These are phyloP conservation scores for Uromys caudimaculatus DNA, from an alignment of 2,797 vertebrate genomes.

Conservation along the genomic window DNA sequence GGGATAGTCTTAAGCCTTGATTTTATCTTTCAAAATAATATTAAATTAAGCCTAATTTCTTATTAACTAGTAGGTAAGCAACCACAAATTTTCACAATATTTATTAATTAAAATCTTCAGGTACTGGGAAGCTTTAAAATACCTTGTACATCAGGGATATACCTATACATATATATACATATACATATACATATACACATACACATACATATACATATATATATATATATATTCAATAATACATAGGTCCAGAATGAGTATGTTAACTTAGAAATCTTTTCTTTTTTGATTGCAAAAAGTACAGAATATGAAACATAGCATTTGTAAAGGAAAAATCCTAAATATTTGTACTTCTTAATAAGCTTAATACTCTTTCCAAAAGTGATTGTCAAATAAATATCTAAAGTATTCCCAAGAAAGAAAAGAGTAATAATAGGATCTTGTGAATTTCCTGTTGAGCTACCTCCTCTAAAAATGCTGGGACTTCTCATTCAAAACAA, in stretches of 20 bases:
- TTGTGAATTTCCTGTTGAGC: neutral
- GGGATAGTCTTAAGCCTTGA: neutral
- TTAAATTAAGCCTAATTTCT: slow-evolving; percentile 40
- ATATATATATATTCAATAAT: neutral
- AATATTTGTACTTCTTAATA: neutral
- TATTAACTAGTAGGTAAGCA: slow-evolving; percentile 19
- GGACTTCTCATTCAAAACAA: neutral
- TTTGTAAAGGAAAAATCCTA: neutral
- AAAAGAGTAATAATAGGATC: neutral
- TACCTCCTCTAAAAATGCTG: neutral
- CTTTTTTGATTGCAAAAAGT: neutral
- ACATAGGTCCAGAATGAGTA: slow-evolving; percentile 55
- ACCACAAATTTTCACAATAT: slow-evolving; percentile 28
- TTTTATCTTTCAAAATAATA: slow-evolving; percentile 3
- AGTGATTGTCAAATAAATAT: slow-evolving; percentile 6
- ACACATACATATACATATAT: no score
- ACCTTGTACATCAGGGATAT: neutral
- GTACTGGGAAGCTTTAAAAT: neutral
- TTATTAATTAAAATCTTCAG: slow-evolving; percentile 21
- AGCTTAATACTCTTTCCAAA: neutral
- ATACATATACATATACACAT: no score
- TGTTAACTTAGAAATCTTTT: slow-evolving; percentile 58
- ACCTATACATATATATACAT: no score
- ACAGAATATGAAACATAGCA: neutral
- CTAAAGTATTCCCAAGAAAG: neutral